A percentile compares a stretch with the other conserved stretches of the same genome.
Evolutionary conservation across 2,797 vertebrate species (phyloP).

Genomic region (Melanotaenia pygmaea): DNA sequence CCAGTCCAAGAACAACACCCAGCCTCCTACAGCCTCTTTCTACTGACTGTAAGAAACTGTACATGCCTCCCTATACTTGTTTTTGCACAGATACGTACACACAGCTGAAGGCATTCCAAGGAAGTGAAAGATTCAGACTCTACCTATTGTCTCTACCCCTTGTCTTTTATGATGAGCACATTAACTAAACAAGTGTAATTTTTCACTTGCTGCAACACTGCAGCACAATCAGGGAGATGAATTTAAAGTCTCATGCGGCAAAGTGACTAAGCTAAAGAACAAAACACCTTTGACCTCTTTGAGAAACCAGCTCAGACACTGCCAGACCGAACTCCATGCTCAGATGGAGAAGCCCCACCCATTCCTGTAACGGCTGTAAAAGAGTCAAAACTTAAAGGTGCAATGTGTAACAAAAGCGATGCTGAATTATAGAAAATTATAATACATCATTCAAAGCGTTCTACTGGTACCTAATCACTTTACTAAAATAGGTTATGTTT

Average conservation of each 20-base stretch:
- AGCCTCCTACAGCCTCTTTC: constrained; percentile 9
- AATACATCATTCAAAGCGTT: too few species aligned
- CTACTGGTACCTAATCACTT: too few species aligned
- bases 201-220: constrained; percentile 23
- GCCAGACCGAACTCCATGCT: constrained; percentile 45
- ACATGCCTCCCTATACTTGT: constrained; percentile 17
- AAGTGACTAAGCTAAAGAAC: constrained; percentile 38
- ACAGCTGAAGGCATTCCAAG: constrained; percentile 49
- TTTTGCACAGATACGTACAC: constrained; percentile 61
- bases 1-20: constrained; percentile 24
- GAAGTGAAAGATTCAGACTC: constrained; percentile 16
- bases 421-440: too few species aligned
- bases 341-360: constrained; percentile 27
- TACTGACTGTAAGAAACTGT: constrained; percentile 39
- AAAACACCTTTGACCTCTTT: constrained; percentile 14
- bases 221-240: constrained; percentile 62
- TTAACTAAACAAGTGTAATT: constrained; percentile 19
- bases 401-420: background rate
- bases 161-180: constrained; percentile 29
- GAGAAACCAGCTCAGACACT: constrained; percentile 66
- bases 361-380: background rate
- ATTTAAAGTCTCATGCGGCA: constrained; percentile 9
- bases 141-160: background rate
- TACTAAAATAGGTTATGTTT: too few species aligned
- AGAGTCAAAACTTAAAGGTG: background rate